Percentiles rank a stretch among this genome's conserved stretches.
phyloP scores from a whole-genome alignment of 2,797 vertebrate genomes.

The Bradypodion pumilum region DNA sequence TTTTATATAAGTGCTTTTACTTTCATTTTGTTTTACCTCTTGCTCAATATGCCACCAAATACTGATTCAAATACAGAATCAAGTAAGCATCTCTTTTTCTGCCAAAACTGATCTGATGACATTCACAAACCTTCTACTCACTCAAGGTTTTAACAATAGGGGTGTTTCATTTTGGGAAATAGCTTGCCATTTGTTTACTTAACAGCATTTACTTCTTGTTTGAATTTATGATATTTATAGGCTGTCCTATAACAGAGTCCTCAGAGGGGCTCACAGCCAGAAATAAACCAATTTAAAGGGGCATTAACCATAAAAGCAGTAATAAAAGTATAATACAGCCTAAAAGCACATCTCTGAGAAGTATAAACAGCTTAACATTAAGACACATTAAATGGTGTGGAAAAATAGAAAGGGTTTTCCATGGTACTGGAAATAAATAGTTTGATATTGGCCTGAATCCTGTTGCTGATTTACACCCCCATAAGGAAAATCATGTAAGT shows the following conservation, averaged over 20 bases:
- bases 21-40: too few species aligned
- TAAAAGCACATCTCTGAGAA: not conserved
- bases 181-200: not conserved
- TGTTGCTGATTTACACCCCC: too few species aligned
- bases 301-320: conserved; percentile 7
- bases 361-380: not conserved
- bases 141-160: not conserved
- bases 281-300: conserved; percentile 18
- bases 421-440: not conserved
- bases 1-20: too few species aligned
- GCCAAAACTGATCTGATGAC: not conserved
- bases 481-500: too few species aligned
- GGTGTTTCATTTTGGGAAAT: not conserved
- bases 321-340: conserved; percentile 1
- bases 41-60: too few species aligned
- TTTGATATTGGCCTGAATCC: not conserved
- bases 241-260: not conserved
- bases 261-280: not conserved
- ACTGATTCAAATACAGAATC: too few species aligned
- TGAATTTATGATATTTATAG: not conserved
- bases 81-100: not conserved
- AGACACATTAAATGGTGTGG: not conserved
- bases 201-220: not conserved
- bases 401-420: not conserved
- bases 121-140: not conserved